Evolutionary conservation across 2,113 vertebrate genomes (phyloP), one percentile per base, ranked within the genome.

Genomic region (Carlito syrichta): DNA sequence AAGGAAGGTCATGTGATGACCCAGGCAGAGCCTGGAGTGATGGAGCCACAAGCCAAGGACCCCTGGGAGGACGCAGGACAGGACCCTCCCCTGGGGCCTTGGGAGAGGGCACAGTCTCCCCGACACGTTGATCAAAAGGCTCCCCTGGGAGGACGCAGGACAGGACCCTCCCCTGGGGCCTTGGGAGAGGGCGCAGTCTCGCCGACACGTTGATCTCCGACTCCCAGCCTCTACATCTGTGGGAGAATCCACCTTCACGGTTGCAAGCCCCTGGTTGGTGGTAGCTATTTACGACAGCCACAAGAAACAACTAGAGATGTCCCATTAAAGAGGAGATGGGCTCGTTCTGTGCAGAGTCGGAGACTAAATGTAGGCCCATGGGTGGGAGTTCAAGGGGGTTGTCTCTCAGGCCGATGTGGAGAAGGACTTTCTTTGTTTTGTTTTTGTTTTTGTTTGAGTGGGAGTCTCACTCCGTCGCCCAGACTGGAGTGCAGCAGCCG

Each of bases 181-280:
- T 52, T 0, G 0, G 7, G 35, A 27, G 82, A 35, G 2, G 5
- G 11, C 0, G 3, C 25, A 11, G n/a, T n/a, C n/a, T n/a, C 2
- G 16, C 20, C 0, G 0, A 48, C 63, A 50, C 54, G 32, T 48
- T 27, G 56, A 8, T 6, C 14, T n/a, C 68, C 52, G 52, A 45
- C 62, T 43, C 81, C 7, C 1, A 12, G 52, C 11, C 63, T 66
- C 56, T 25, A 0, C 32, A 38, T 5, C 30, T 12, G n/a, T 50
- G n/a, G 62, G 8, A 90, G 62, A 16, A 52, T 4, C 32, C 11
- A 27, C 40, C 71, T 78, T 50, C 58, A 35, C 13, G 6, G 20
- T 20, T 0, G 9, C 8, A 54, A 73, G 19, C 1, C 4, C 8
- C 40, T n/a, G 2, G 30, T 76, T 25, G 50, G 40, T 13, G 50